A percentile compares a stretch with the other conserved stretches of the same genome.
Evolutionary conservation across 2,797 vertebrate genomes (phyloP).

Genomic region (Cheirogaleus major): DNA sequence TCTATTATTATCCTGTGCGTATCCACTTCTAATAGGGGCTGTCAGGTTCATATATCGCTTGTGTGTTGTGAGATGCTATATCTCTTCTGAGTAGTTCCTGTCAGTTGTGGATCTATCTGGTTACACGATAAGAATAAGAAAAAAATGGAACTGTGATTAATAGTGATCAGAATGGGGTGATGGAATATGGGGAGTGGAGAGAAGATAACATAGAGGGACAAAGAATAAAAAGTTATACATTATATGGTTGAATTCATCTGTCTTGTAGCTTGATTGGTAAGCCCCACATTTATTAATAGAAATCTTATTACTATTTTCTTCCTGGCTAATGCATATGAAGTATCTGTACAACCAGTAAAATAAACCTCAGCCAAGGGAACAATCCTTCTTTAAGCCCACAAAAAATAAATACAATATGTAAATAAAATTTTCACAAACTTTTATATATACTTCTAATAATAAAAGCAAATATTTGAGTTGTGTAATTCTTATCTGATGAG

Average conservation of each 20-base stretch:
- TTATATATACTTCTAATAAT: not conserved
- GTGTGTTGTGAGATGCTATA: conserved; percentile 59
- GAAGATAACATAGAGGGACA: not conserved
- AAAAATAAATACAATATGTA: conserved; percentile 32
- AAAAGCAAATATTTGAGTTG: not conserved
- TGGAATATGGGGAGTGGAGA: not conserved
- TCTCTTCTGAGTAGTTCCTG: conserved; percentile 53
- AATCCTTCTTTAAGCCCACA: conserved; percentile 55
- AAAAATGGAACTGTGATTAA: conserved; percentile 29
- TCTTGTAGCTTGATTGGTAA: conserved; percentile 77
- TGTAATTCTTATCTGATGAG: not conserved
- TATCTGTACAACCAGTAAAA: conserved; percentile 70
- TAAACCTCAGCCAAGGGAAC: conserved; percentile 51
- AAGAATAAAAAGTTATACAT: conserved; percentile 58
- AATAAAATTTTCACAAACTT: not conserved
- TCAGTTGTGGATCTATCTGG: conserved; percentile 51
- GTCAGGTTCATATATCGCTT: conserved; percentile 39
- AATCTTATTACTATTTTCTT: conserved; percentile 80
- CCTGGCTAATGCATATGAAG: conserved; percentile 60
- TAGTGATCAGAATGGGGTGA: conserved; percentile 52
- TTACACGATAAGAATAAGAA: not conserved
- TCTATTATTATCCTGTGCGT: conserved; percentile 73
- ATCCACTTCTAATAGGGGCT: conserved; percentile 58
- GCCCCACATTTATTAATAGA: conserved; percentile 76
- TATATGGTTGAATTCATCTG: conserved; percentile 61